A percentile compares a stretch with the other conserved stretches of the same genome.
Conservation (phyloP, 2,797 vertebrate species). For the Takifugu ocellatus region DNA sequence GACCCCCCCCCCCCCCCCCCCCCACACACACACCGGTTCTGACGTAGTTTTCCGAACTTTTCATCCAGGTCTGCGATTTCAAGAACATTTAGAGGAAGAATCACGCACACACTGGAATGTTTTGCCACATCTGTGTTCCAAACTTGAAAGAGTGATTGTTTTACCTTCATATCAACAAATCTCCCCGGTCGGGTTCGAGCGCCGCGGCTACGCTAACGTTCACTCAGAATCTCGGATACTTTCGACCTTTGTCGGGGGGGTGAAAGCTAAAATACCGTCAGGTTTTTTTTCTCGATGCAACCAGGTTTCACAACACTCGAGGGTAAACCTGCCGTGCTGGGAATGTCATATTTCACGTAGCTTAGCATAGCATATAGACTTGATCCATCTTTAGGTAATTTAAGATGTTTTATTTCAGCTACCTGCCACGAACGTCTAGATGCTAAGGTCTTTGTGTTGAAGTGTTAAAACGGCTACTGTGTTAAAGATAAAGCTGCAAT, state of each 20-base stretch:
- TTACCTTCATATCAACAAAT: neutral
- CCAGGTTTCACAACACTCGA: neutral
- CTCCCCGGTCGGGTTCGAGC: neutral
- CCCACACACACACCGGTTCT: too few species aligned
- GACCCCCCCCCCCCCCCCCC: conserved; percentile 52
- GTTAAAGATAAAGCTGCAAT: neutral
- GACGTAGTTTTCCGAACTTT: conserved; percentile 45
- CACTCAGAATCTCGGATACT: neutral
- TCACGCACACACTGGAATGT: neutral
- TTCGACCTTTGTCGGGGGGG: neutral
- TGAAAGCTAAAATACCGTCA: neutral
- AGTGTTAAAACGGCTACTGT: neutral
- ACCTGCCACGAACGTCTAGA: neutral
- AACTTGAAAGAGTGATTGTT: conserved; percentile 2
- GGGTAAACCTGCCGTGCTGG: neutral
- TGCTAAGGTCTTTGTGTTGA: neutral
- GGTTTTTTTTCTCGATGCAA: neutral
- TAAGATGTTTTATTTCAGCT: neutral
- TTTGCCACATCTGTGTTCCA: neutral
- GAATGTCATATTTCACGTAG: neutral
- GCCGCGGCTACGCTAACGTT: neutral
- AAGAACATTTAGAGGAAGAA: neutral
- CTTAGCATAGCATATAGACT: too few species aligned
- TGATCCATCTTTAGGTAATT: too few species aligned
- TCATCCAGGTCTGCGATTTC: too few species aligned